A percentile compares a stretch with the other conserved stretches of the same genome.
Evolutionary conservation across 2,113 vertebrate species (phyloP).

Genomic region (Ochotona curzoniae): DNA sequence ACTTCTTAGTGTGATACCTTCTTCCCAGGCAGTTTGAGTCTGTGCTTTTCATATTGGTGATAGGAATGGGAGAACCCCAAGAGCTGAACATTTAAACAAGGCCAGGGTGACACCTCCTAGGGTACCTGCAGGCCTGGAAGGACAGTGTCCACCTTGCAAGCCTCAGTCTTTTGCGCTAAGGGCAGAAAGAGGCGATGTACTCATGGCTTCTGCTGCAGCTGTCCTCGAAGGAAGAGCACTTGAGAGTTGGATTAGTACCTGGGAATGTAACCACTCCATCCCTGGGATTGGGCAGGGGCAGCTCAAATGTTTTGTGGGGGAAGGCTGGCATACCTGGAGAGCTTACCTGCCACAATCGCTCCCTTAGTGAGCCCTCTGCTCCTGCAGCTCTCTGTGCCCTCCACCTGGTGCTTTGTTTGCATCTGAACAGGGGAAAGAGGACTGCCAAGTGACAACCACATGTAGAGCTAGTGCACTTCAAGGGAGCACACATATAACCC

Average conservation of each 20-base stretch:
- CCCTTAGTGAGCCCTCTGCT: background rate
- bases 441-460: background rate
- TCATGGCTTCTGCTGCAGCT: slow-evolving; percentile 59
- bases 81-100: slow-evolving; percentile 46
- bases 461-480: slow-evolving; percentile 13
- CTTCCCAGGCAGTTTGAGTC: slow-evolving; percentile 41
- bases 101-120: slow-evolving; percentile 25
- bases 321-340: slow-evolving; percentile 39
- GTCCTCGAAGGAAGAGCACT: slow-evolving; percentile 56
- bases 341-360: background rate
- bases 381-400: background rate
- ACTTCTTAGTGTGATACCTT: background rate
- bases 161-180: background rate
- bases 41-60: slow-evolving; percentile 49
- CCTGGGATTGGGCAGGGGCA: background rate
- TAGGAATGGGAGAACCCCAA: background rate
- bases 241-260: slow-evolving; percentile 24
- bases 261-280: background rate
- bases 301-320: background rate
- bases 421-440: background rate
- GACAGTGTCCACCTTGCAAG: slow-evolving; percentile 30
- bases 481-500: background rate
- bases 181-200: slow-evolving; percentile 42
- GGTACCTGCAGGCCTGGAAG: slow-evolving; percentile 53
- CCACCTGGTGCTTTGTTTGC: background rate